Conservation (phyloP, 1,140 invertebrate species). For the Pseudomyrmex flavicornis region DNA sequence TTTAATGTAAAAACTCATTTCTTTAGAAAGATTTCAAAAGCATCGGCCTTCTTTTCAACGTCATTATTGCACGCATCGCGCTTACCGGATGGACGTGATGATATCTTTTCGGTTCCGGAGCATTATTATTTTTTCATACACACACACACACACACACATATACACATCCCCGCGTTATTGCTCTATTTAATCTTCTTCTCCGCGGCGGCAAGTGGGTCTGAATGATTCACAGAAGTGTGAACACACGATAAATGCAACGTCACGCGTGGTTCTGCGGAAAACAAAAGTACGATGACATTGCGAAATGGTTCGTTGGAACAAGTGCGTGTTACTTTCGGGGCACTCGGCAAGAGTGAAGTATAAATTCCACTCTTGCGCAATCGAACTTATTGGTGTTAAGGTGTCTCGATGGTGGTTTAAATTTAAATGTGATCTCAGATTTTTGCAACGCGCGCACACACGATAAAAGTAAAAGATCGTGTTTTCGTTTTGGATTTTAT, state of each 20-base stretch:
- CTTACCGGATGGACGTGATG: slow-evolving; percentile 51
- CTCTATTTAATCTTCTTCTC: slow-evolving; percentile 21
- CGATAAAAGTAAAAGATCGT: background rate
- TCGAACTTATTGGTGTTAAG: background rate
- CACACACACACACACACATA: too few relatives aligned
- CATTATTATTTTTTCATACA: slow-evolving; percentile 36
- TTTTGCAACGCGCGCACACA: background rate
- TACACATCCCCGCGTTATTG: background rate
- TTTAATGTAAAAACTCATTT: background rate
- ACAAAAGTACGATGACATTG: slow-evolving; percentile 39
- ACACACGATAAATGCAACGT: slow-evolving; percentile 24
- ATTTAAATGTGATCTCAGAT: background rate
- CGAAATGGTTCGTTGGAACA: slow-evolving; percentile 25
- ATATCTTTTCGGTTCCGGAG: slow-evolving; percentile 39
- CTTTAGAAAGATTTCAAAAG: slow-evolving; percentile 26
- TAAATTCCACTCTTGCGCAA: background rate
- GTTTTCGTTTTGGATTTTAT: background rate
- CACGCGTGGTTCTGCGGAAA: slow-evolving; percentile 5
- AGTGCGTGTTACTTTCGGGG: slow-evolving; percentile 1
- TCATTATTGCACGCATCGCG: slow-evolving; percentile 28
- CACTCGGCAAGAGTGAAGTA: background rate
- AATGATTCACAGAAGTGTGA: slow-evolving; percentile 7
- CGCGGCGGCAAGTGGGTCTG: slow-evolving; percentile 25
- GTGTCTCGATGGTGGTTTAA: background rate
- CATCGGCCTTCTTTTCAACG: background rate